A percentile compares a stretch with the other conserved stretches of the same genome.
Evolutionary conservation across 1,140 invertebrate species (phyloP).

Genomic region (Ceratitis capitata): DNA sequence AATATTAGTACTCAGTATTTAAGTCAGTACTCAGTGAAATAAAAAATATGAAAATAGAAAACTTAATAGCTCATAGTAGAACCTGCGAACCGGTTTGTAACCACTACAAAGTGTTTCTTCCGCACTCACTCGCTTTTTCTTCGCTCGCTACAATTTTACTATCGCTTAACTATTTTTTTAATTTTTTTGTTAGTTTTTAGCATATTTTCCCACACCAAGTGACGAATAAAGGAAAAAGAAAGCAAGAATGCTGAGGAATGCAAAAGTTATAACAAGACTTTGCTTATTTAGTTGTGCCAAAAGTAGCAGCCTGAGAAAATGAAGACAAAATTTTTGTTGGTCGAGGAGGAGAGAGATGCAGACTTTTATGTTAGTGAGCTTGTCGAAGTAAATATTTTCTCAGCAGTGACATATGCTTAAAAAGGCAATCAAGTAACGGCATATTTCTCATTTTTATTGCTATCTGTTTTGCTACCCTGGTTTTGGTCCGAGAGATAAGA

Average conservation of each 20-base stretch:
- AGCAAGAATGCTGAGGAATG: neutral
- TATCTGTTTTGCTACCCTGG: no score
- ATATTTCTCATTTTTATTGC: no score
- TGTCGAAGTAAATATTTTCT: neutral
- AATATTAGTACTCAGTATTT: no score
- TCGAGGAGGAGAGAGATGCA: no score
- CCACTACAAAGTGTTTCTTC: neutral
- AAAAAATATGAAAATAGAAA: no score
- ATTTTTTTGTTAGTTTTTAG: neutral
- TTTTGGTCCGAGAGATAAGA: no score
- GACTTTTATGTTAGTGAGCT: neutral
- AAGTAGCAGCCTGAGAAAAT: neutral
- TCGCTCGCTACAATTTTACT: neutral
- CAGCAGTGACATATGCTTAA: neutral
- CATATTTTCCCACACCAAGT: neutral
- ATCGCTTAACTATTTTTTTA: neutral
- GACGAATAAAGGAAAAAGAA: neutral
- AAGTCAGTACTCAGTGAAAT: no score
- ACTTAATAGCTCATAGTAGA: no score
- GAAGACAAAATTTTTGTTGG: no score
- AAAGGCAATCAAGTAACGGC: neutral
- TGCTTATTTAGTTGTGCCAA: neutral
- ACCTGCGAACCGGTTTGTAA: constrained; percentile 9
- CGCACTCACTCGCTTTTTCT: neutral
- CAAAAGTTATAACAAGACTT: neutral